Evolutionary conservation across 2,888 invertebrate species (phyloP), one percentile per base, ranked within the genome.

Genomic region (Polyommatus icarus): DNA sequence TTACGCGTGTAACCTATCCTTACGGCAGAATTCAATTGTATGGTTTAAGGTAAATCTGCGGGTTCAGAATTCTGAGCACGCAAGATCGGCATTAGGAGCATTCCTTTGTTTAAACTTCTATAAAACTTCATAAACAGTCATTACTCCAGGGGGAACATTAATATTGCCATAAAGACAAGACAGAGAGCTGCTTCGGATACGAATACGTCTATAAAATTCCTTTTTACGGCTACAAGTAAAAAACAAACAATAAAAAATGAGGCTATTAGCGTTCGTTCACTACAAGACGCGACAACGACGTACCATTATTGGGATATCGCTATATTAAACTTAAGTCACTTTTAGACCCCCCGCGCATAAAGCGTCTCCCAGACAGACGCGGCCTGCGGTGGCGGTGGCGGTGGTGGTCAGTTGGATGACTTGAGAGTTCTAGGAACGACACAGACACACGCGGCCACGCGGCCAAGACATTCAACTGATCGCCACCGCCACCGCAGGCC

Each of bases 61-160:
- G 67, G 15, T 32, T 67, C 29, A 18, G 67, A 32, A 67, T 29
- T 15, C 36, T 72, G 72, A 40, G 20, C 72, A 72, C 72, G 72
- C 72, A 40, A 72, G 72, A 72, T 72, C 18, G 36, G 36, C 72
- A 72, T 72, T 72, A 72, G 72, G 20, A 40, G 15, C 20, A 40
- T 72, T 72, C 71, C 72, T 40, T 72, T 72, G 72, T 72, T 20
- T 40, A 36, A 36, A 72, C 36, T 20, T 72, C n/a, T 12, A n/a
- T 72, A 36, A 72, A 40, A 72, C 72, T 40, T 72, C 36, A 72
- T 72, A 72, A 72, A 18, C 67, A 67, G 67, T 32, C 29, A 67
- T 67, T 67, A 67, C 67, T 15, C 18, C 67, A 18, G 67, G 29
- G 24, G 20, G 6, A 61, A 61, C 12, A 61, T 61, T 32, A 32